These are phyloP conservation scores for Drosophila neutralis DNA, from an alignment of 2,888 invertebrate genomes.

Conservation along the genomic window DNA sequence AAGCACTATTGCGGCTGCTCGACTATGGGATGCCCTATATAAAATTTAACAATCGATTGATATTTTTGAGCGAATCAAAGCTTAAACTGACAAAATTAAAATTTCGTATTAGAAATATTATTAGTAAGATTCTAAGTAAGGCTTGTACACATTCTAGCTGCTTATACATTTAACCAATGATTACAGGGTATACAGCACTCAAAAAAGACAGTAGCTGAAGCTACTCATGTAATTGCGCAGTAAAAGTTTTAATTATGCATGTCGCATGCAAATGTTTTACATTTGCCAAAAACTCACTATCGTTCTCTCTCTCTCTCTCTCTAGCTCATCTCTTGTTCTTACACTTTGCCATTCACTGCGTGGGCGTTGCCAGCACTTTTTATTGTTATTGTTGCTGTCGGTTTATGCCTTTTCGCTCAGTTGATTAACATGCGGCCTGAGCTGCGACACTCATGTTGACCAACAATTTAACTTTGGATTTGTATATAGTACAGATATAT, in stretches of 20 bases:
- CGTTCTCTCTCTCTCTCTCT: slow-evolving; percentile 1
- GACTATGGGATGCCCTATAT: slow-evolving; percentile 4
- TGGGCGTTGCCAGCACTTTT: slow-evolving; percentile 40
- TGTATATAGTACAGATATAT: slow-evolving; percentile 6
- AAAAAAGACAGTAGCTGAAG: slow-evolving; percentile 46
- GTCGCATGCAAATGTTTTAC: slow-evolving; percentile 72
- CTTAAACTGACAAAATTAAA: background rate
- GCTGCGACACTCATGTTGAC: slow-evolving; percentile 40
- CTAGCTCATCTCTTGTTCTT: slow-evolving; percentile 3
- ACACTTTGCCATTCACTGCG: slow-evolving; percentile 10
- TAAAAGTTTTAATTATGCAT: slow-evolving; percentile 69
- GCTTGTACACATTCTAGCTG: background rate
- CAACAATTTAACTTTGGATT: slow-evolving; percentile 56
- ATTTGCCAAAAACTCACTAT: slow-evolving; percentile 50
- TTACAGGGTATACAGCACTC: slow-evolving; percentile 30
- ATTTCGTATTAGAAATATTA: background rate
- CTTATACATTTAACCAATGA: background rate
- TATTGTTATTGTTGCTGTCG: background rate
- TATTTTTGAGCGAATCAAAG: background rate
- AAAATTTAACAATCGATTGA: background rate
- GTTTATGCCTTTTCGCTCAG: slow-evolving; percentile 7
- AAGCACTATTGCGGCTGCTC: background rate
- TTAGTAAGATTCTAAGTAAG: background rate
- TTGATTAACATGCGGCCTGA: slow-evolving; percentile 36
- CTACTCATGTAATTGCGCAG: slow-evolving; percentile 58